phyloP scores from a whole-genome alignment of 2,888 invertebrate species.

The Onthophagus sagittarius region DNA sequence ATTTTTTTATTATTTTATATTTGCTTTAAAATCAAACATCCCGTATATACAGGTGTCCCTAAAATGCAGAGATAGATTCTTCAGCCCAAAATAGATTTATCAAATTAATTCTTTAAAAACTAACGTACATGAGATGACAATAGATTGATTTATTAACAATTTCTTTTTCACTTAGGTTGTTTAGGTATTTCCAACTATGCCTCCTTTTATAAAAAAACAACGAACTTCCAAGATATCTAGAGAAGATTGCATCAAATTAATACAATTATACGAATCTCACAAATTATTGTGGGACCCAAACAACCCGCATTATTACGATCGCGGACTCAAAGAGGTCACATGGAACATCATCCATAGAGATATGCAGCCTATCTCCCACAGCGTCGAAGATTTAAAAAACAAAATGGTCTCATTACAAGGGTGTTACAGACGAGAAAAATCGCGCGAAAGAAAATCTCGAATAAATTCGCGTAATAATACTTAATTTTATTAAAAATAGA shows the following conservation, averaged over 20 bases:
- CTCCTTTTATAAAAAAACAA: too few relatives aligned
- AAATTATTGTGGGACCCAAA: not conserved
- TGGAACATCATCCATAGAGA: not conserved
- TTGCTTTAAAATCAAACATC: too few relatives aligned
- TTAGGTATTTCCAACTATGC: too few relatives aligned
- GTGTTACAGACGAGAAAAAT: not conserved
- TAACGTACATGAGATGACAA: too few relatives aligned
- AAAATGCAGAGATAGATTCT: too few relatives aligned
- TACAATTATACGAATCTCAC: not conserved
- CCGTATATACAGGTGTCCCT: too few relatives aligned
- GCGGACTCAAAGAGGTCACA: not conserved
- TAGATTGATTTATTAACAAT: too few relatives aligned
- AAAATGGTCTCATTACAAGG: not conserved
- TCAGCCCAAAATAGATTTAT: too few relatives aligned
- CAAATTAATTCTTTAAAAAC: too few relatives aligned
- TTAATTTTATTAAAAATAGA: not conserved
- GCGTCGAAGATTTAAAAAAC: not conserved
- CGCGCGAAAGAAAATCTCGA: not conserved
- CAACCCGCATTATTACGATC: not conserved
- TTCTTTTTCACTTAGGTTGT: too few relatives aligned
- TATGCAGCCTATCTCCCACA: not conserved
- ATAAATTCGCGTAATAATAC: not conserved
- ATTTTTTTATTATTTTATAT: too few relatives aligned
- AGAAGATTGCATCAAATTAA: not conserved
- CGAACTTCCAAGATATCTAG: too few relatives aligned